A percentile compares a stretch with the other conserved stretches of the same genome.
Evolutionary conservation across 2,888 invertebrate genomes (phyloP).

Genomic region (Thymelicus lineola): DNA sequence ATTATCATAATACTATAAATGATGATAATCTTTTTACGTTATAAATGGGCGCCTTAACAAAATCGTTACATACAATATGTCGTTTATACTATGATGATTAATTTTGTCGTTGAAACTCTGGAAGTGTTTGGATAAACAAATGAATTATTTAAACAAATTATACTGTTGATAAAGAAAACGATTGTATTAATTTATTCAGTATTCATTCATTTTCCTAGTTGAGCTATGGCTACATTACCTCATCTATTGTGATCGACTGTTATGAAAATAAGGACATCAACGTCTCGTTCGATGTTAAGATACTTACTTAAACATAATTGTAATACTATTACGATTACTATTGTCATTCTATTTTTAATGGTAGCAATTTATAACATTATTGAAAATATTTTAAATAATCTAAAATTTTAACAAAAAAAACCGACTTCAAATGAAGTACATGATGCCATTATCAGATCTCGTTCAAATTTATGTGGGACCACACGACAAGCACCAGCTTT

Average conservation of each 20-base stretch:
- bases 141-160: conserved; percentile 11
- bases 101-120: conserved; percentile 7
- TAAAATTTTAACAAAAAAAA: too few species aligned
- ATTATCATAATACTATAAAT: too few species aligned
- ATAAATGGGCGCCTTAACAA: too few species aligned
- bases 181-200: conserved; percentile 27
- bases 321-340: background rate
- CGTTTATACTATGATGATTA: background rate
- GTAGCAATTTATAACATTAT: too few species aligned
- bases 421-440: too few species aligned
- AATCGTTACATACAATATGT: background rate
- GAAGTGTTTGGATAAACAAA: background rate
- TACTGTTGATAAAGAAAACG: conserved; percentile 19
- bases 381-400: too few species aligned
- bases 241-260: conserved; percentile 25
- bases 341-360: too few species aligned
- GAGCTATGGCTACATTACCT: conserved; percentile 21
- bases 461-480: too few species aligned
- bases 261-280: conserved; percentile 26
- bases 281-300: conserved; percentile 16
- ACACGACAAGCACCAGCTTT: too few species aligned
- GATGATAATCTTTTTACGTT: too few species aligned
- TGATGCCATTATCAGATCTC: too few species aligned
- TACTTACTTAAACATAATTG: conserved; percentile 4
- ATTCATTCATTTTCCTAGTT: conserved; percentile 24